These are phyloP conservation scores for Pimephales promelas DNA, from an alignment of 2,113 vertebrate species.

Conservation along the genomic window DNA sequence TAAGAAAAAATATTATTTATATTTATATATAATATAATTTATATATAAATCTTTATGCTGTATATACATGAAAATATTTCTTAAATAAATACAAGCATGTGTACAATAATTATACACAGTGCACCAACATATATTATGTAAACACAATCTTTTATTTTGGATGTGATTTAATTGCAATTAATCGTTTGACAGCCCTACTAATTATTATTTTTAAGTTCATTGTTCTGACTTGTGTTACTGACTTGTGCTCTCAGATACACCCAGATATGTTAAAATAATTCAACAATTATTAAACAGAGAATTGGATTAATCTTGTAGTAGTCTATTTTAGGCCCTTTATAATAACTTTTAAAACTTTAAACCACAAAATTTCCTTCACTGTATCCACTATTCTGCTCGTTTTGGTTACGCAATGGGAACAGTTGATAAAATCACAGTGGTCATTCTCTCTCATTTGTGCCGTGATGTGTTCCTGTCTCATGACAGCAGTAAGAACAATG, in stretches of 20 bases:
- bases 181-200: no score
- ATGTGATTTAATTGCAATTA: no score
- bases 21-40: no score
- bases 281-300: not conserved
- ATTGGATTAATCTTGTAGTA: not conserved
- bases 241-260: not conserved
- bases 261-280: not conserved
- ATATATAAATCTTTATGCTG: no score
- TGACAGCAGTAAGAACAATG: conserved; percentile 56
- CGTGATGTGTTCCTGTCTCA: conserved; percentile 56
- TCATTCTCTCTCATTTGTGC: conserved; percentile 44
- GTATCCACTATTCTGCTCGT: conserved; percentile 41
- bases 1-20: no score
- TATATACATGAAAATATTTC: no score
- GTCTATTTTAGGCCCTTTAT: not conserved
- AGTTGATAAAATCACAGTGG: conserved; percentile 50
- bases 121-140: no score
- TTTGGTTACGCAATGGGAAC: conserved; percentile 62
- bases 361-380: conserved; percentile 56
- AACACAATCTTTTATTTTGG: no score
- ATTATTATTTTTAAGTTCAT: not conserved
- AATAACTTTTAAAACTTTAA: not conserved
- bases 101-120: no score
- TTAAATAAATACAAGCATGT: no score
- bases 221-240: not conserved